Conservation (phyloP, 2,888 invertebrate genomes). For the Volucella bombylans region DNA sequence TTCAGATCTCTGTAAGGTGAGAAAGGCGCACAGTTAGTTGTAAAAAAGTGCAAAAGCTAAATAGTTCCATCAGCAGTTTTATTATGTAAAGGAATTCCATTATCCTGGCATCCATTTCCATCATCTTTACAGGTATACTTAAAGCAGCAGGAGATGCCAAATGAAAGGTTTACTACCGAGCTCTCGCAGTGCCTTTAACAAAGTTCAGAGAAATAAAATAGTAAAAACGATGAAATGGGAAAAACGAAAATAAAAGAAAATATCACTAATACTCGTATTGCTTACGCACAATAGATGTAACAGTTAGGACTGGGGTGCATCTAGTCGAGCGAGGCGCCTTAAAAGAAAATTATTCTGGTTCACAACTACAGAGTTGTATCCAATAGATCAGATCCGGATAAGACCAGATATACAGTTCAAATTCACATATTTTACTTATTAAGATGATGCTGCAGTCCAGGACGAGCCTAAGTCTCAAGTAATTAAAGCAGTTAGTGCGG, state of each 20-base stretch:
- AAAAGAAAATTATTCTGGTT: too few relatives aligned
- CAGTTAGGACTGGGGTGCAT: conserved; percentile 18
- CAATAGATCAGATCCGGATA: too few relatives aligned
- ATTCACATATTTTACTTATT: too few relatives aligned
- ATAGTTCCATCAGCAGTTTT: conserved; percentile 68
- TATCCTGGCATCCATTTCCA: conserved; percentile 55
- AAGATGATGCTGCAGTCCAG: too few relatives aligned
- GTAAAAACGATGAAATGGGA: neutral
- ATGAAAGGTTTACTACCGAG: conserved; percentile 19
- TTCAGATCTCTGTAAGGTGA: conserved; percentile 23
- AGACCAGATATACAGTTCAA: too few relatives aligned
- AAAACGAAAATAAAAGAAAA: conserved; percentile 35
- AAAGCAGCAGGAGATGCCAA: conserved; percentile 6
- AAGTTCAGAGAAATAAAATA: conserved; percentile 32
- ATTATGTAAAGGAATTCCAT: conserved; percentile 64
- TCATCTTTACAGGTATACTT: neutral
- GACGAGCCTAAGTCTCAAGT: too few relatives aligned
- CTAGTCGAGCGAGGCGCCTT: neutral
- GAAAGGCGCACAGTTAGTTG: conserved; percentile 47
- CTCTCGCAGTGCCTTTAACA: conserved; percentile 1
- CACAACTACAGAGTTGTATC: too few relatives aligned
- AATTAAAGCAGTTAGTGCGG: too few relatives aligned
- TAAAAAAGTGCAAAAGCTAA: conserved; percentile 68
- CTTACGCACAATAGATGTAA: conserved; percentile 39
- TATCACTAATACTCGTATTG: conserved; percentile 49